phyloP scores from a whole-genome alignment of 2,888 invertebrate genomes.

The Protophormia terraenovae region DNA sequence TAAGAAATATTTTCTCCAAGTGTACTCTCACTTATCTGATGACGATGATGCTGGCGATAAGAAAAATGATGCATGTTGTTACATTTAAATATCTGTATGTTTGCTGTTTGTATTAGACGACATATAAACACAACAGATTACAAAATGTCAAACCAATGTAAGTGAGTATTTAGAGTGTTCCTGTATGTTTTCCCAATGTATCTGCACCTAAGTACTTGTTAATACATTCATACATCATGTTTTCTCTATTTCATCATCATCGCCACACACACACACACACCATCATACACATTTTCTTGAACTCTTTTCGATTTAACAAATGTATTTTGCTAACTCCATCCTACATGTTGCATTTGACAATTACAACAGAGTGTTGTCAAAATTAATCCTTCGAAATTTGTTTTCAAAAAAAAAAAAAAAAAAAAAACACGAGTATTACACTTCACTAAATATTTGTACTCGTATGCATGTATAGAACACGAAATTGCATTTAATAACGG shows the following conservation, averaged over 20 bases:
- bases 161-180: constrained; percentile 36
- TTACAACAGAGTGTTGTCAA: constrained; percentile 61
- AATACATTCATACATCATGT: constrained; percentile 8
- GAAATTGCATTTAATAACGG: constrained; percentile 25
- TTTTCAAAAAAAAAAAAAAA: constrained; percentile 5
- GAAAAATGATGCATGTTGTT: constrained; percentile 33
- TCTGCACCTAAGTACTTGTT: constrained; percentile 53
- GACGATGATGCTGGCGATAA: constrained; percentile 32
- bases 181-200: background rate
- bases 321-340: constrained; percentile 46
- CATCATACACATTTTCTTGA: constrained; percentile 16
- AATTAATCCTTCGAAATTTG: constrained; percentile 56
- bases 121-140: constrained; percentile 49
- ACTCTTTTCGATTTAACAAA: constrained; percentile 33
- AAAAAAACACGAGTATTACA: background rate
- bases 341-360: constrained; percentile 57
- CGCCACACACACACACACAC: background rate
- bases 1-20: constrained; percentile 27
- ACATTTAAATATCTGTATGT: constrained; percentile 36
- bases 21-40: background rate
- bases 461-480: constrained; percentile 10
- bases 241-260: constrained; percentile 10
- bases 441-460: constrained; percentile 29
- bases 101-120: constrained; percentile 48
- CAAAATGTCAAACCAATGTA: constrained; percentile 59